Evolutionary conservation across 2,797 vertebrate species (phyloP).

Genomic region (Periparus ater): DNA sequence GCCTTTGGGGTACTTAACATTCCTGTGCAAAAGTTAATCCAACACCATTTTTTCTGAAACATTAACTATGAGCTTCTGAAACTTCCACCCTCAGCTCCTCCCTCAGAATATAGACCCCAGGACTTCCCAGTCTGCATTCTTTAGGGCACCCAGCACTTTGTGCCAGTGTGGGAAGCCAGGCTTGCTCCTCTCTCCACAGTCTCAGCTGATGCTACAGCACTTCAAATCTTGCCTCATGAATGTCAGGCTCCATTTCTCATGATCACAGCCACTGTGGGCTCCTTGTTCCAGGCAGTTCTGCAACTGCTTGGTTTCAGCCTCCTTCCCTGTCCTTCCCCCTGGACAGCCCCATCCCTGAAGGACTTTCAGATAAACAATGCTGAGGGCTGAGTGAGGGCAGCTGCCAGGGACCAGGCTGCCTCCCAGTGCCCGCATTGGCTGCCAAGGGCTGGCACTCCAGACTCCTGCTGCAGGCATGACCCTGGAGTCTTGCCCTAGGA

Average conservation of each 20-base stretch:
- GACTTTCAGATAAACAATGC: background rate
- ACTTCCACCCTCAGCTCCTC: background rate
- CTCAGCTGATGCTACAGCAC: background rate
- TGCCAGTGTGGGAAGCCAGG: rapidly evolving
- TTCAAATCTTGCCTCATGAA: rapidly evolving
- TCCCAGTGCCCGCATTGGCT: rapidly evolving
- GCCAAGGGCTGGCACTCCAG: background rate
- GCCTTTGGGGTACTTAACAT: background rate
- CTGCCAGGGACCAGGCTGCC: background rate
- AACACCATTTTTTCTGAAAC: background rate
- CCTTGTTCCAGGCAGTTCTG: background rate
- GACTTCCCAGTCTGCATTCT: background rate
- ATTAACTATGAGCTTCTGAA: background rate
- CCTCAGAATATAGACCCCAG: background rate
- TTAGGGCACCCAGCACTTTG: background rate
- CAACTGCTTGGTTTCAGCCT: background rate
- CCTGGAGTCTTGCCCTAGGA: background rate
- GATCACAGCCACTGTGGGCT: background rate
- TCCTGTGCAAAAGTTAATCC: background rate
- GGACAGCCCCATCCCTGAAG: background rate
- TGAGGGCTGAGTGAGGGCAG: background rate
- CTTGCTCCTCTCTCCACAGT: background rate
- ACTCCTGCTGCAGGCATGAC: too few species aligned
- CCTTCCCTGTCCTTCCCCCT: background rate
- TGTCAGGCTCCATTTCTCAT: background rate